Conservation (phyloP, 2,888 invertebrate species). For the Scrobipalpa costella region DNA sequence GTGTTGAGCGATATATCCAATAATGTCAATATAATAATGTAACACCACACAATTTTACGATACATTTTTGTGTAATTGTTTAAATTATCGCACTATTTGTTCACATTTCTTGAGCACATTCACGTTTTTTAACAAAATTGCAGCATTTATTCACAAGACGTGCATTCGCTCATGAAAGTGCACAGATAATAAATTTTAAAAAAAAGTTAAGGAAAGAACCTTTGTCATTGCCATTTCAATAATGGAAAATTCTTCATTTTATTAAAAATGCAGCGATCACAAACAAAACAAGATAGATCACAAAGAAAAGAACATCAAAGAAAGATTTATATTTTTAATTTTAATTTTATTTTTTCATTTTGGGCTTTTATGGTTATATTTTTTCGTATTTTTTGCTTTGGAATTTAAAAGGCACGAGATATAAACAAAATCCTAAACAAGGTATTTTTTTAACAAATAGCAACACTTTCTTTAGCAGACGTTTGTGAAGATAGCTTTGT, state of each 20-base stretch:
- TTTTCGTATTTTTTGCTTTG: too few species aligned
- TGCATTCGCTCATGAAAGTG: conserved; percentile 30
- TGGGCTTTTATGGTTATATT: too few species aligned
- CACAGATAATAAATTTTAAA: conserved; percentile 23
- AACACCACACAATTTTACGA: conserved; percentile 83
- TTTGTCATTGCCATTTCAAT: background rate
- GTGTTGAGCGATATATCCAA: conserved; percentile 85
- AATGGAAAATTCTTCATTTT: too few species aligned
- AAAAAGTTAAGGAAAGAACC: background rate
- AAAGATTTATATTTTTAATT: too few species aligned
- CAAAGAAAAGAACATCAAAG: background rate
- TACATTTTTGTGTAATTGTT: conserved; percentile 70
- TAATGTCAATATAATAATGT: conserved; percentile 84
- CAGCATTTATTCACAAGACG: conserved; percentile 31
- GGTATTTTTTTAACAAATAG: background rate
- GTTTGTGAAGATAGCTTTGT: background rate
- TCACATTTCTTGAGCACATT: conserved; percentile 67
- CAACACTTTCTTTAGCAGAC: background rate
- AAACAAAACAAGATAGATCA: too few species aligned
- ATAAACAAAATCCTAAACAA: too few species aligned
- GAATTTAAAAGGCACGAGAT: too few species aligned
- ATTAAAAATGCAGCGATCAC: too few species aligned
- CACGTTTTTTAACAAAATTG: conserved; percentile 39
- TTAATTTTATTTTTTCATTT: too few species aligned
- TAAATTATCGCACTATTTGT: conserved; percentile 52